Evolutionary conservation across 2,113 vertebrate genomes (phyloP), one percentile per base, ranked within the genome.

Genomic region (Aphyosemion australe): DNA sequence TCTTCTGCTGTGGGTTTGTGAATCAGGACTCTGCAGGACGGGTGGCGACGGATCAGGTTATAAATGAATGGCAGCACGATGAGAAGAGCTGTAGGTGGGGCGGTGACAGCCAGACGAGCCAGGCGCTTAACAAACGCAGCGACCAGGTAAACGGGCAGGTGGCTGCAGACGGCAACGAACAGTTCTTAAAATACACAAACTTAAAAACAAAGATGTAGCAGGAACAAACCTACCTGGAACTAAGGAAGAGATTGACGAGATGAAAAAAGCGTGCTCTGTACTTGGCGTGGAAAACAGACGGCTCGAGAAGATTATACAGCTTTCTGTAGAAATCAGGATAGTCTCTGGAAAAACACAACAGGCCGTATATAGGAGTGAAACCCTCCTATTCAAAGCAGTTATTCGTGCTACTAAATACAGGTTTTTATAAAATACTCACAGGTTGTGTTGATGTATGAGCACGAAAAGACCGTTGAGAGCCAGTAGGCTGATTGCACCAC

Each of bases 311-410:
- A 47, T 87, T 94, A 64, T 99, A 99, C 20, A 99, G 84, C 70
- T 99, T 99, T 57, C 86, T 94, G 82, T 99, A 99, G 78, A 99
- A 99, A 63, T 97, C 94, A 0, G 97, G 97, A 61, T 99, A 99
- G 61, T 99, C 96, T 71, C 97, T 99, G 76, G 20, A 70, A 66
- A 57, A 5, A 68, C 16, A 51, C 3, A 48, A 19, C 31, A 42
- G 10, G 2, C 37, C 3, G 37, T 2, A 39, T 39, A 8, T 26
- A 26, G 3, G 5, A 26, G 26, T n/a, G n/a, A n/a, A n/a, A n/a
- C n/a, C n/a, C n/a, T n/a, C 32, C 3, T 32, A 32, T 32, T 32
- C 7, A 32, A 32, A 32, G 32, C 7, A 37, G 34, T 10, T 8
- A 8, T 8, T 37, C 9, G 1, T 37, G 34, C 34, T 37, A 37